Evolutionary conservation across 2,113 vertebrate species (phyloP), one percentile per base, ranked within the genome.

Genomic region (Megaleporinus macrocephalus): DNA sequence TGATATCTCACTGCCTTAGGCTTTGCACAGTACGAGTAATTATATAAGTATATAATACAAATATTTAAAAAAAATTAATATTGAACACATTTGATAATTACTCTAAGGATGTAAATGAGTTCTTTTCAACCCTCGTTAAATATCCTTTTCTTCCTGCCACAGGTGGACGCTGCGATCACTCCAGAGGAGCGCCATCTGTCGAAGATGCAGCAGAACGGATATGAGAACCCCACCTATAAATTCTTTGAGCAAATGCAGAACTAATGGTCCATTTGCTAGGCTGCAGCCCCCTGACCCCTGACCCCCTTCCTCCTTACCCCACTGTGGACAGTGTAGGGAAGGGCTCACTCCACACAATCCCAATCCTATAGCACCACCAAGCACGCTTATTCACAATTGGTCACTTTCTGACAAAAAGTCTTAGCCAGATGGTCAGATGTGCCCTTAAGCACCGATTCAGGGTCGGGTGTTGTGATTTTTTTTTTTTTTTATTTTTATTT

Each of bases 211-310:
- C 96, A 97, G 86, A 97, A 97, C 0, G 96, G 96, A 79, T 97
- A 97, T 0, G 96, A 97, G 89, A 97, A 97, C 59, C 96, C 96
- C 73, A 97, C 96, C 36, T 97, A 97, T 91, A 97, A 97, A 93
- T 97, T 96, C 95, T 97, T 97, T 66, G 96, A 97, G 92, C 96
- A 96, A 87, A 96, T 97, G 94, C 96, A 96, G 90, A 97, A 96
- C 92, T 97, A 95, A 92, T 88, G 91, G 84, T 91, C 90, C 59
- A 36, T 33, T 27, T 63, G 69, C 55, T 13, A n/a, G 1, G 20
- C 72, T 59, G 33, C 69, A 57, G 36, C 44, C 82, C 36, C 76
- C 59, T n/a, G 3, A 5, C 62, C 78, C 30, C 69, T 10, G n/a
- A 61, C 20, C 47, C 70, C n/a, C 29, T 76, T 51, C 63, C 30